Evolutionary conservation across 92 coral and sea anemone genomes (phyloP).

Genomic region (Parazoanthus darwini): DNA sequence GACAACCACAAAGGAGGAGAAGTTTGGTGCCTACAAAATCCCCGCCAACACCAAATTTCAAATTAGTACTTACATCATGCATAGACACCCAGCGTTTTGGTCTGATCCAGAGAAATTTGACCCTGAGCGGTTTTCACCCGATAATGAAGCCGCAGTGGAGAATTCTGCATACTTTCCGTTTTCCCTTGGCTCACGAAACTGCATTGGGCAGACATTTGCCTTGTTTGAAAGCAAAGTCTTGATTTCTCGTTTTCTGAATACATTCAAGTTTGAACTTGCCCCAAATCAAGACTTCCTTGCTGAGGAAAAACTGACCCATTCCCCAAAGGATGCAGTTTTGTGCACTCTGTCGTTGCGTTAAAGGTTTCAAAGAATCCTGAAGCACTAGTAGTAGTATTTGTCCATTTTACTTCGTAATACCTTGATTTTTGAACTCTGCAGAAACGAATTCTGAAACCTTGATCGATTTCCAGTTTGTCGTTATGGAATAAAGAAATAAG

Average conservation of each 20-base stretch:
- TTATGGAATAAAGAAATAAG: too few relatives aligned
- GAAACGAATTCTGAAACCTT: too few relatives aligned
- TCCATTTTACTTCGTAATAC: too few relatives aligned
- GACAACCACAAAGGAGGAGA: conserved; percentile 49
- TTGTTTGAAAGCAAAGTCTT: conserved; percentile 48
- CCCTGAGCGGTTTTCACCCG: conserved; percentile 69
- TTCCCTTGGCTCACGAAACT: conserved; percentile 47
- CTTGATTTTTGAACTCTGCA: too few relatives aligned
- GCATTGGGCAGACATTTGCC: conserved; percentile 50
- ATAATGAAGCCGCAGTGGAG: not conserved
- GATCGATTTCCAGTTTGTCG: too few relatives aligned
- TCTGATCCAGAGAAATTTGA: conserved; percentile 68
- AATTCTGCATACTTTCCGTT: conserved; percentile 44
- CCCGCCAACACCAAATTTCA: conserved; percentile 71
- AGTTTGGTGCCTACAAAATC: conserved; percentile 56
- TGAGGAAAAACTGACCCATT: conserved; percentile 34
- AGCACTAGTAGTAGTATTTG: too few relatives aligned
- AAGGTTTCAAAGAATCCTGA: not conserved
- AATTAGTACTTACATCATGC: conserved; percentile 57
- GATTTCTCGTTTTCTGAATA: conserved; percentile 50
- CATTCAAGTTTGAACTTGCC: conserved; percentile 46
- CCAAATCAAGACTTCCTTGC: conserved; percentile 42
- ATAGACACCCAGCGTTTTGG: conserved; percentile 65
- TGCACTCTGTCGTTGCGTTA: conserved; percentile 44
- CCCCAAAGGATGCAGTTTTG: conserved; percentile 59